Conservation (phyloP, 2,888 invertebrate genomes). For the Scelioninae gen. 1 region DNA sequence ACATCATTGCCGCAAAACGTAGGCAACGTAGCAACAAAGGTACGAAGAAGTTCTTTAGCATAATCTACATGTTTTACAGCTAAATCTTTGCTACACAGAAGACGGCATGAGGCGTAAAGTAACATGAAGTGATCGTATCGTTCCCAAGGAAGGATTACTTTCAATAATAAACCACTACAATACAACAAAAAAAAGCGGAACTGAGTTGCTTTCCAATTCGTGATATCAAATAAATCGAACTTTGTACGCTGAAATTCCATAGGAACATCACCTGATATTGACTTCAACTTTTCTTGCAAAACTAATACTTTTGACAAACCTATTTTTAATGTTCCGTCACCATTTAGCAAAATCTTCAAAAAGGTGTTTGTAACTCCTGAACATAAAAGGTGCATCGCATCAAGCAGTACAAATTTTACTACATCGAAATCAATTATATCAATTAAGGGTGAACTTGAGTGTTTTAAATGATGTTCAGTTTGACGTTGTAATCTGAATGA, state of each 20-base stretch:
- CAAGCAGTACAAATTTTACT: slow-evolving; percentile 9
- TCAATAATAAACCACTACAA: slow-evolving; percentile 8
- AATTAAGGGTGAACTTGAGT: no score
- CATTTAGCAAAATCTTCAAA: not conserved
- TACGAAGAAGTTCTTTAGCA: slow-evolving; percentile 3
- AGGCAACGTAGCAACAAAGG: slow-evolving; percentile 8
- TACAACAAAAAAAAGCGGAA: slow-evolving; percentile 6
- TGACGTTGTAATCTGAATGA: no score
- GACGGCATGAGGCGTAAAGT: slow-evolving; percentile 6
- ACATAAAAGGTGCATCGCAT: slow-evolving; percentile 12
- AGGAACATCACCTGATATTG: not conserved
- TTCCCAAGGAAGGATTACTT: slow-evolving; percentile 9
- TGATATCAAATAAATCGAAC: slow-evolving; percentile 2
- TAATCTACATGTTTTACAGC: slow-evolving; percentile 3
- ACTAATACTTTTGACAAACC: no score
- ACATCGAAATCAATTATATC: slow-evolving; percentile 17
- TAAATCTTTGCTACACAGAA: not conserved
- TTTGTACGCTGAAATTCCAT: slow-evolving; percentile 8
- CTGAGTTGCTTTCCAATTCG: slow-evolving; percentile 17
- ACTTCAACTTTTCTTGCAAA: not conserved
- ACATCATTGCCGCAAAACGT: not conserved
- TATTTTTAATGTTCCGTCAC: no score
- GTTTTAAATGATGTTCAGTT: no score
- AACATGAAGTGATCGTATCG: not conserved
- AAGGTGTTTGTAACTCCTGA: not conserved